Evolutionary conservation across 2,797 vertebrate species (phyloP), one percentile per base, ranked within the genome.

Genomic region (Schizothorax lantsangensis): DNA sequence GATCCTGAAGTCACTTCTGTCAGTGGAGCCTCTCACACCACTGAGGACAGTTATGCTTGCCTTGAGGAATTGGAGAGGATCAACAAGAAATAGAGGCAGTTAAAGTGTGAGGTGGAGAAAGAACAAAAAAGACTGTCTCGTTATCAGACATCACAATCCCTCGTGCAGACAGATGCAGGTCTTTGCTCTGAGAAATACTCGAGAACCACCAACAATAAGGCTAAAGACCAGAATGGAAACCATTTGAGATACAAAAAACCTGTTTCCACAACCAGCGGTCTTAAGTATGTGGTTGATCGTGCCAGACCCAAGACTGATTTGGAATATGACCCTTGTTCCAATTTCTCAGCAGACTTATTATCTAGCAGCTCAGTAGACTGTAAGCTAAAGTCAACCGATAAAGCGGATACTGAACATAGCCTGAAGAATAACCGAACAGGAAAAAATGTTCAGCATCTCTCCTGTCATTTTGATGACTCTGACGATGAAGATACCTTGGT

Each of bases 251-350:
- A 0, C 84, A 86, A 36, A 88, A 90, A 45, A 43, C 12, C 72
- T 30, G 68, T 38, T 26, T 54, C 4, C 68, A n/a, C 59, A 87
- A 89, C 84, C 33, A 59, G 0, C 59, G 33, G n/a, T 47, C 89
- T 14, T 49, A 96, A 96, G 91, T 95, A 96, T n/a, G 89, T 95
- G 57, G 86, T 96, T 84, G 95, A 95, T 89, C 90, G 89, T 81
- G 94, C 91, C 15, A 96, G 92, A 91, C 95, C 95, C 30, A 95
- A 91, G 89, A 95, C 94, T 45, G 95, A 96, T 91, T 89, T 95
- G 89, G 95, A 97, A 90, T 96, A 95, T 85, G 94, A 96, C 83
- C 95, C 96, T 15, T 91, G 95, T 73, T 95, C 96, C 81, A 97
- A 96, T 92, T 97, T 94, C 86, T 96, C 95, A 83, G 91, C 95